Evolutionary conservation across 92 coral and sea anemone species (phyloP).

Genomic region (Anthopleura xanthogrammica): DNA sequence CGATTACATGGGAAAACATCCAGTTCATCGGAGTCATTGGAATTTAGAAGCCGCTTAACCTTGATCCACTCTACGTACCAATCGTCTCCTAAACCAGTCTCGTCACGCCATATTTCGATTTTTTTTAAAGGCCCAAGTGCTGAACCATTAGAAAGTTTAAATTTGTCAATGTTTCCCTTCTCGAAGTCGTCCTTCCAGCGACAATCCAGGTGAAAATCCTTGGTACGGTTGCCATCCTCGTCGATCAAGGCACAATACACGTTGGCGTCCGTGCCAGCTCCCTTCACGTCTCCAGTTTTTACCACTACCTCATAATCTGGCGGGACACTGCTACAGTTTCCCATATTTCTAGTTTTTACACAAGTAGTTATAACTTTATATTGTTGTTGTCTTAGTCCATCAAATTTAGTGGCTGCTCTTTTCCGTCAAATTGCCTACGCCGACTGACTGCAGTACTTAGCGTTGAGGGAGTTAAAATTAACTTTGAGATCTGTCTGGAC

Average conservation of each 20-base stretch:
- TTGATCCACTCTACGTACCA: constrained; percentile 97
- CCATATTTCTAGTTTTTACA: constrained; percentile 50
- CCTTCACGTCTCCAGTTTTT: constrained; percentile 98
- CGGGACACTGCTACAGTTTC: constrained; percentile 84
- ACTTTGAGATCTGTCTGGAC: neutral
- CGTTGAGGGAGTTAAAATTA: neutral
- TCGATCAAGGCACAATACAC: constrained; percentile 78
- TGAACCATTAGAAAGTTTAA: constrained; percentile 74
- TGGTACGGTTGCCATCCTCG: constrained; percentile 77
- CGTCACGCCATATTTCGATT: constrained; percentile 94
- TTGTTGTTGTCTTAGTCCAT: neutral
- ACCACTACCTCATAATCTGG: constrained; percentile 92
- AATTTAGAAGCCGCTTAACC: constrained; percentile 51
- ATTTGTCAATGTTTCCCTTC: constrained; percentile 88
- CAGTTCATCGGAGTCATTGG: constrained; percentile 39
- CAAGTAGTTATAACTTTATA: neutral
- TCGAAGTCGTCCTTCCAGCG: constrained; percentile 97
- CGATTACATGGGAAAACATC: constrained; percentile 91
- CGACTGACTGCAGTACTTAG: neutral
- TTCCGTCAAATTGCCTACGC: neutral
- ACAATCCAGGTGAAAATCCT: constrained; percentile 81
- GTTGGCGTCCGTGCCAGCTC: constrained; percentile 97
- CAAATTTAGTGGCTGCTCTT: neutral
- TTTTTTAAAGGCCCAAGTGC: constrained; percentile 73
- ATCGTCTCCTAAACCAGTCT: constrained; percentile 84